Evolutionary conservation across 2,888 invertebrate species (phyloP).

Genomic region (Pecten maximus): DNA sequence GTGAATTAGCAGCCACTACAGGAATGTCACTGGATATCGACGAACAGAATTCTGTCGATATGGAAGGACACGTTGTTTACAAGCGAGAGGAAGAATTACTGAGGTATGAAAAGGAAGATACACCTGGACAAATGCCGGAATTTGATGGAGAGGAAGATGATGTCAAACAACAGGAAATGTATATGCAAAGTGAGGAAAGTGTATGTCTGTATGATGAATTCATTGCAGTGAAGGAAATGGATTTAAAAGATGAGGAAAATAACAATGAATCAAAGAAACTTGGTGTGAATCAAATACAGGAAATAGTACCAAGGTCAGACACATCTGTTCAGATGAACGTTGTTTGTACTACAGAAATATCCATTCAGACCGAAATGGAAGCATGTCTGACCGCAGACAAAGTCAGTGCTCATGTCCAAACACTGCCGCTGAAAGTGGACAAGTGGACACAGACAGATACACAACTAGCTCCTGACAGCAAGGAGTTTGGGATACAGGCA

Average conservation of each 20-base stretch:
- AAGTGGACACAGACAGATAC: slow-evolving; percentile 22
- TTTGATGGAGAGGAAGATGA: background rate
- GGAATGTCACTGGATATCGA: background rate
- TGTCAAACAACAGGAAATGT: slow-evolving; percentile 29
- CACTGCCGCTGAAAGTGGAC: background rate
- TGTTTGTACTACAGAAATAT: background rate
- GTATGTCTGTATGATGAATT: background rate
- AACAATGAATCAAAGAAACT: background rate
- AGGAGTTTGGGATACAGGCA: background rate
- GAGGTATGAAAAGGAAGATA: background rate
- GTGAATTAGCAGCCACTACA: background rate
- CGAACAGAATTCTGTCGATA: background rate
- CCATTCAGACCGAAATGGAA: background rate
- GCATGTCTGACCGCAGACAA: background rate
- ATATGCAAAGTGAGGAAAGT: background rate
- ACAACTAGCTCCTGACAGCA: background rate
- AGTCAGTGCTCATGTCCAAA: background rate
- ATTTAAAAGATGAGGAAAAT: background rate
- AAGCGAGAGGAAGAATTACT: background rate
- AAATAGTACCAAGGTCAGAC: background rate
- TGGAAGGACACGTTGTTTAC: background rate
- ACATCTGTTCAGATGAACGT: background rate
- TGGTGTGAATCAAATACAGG: background rate
- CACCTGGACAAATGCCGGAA: background rate
- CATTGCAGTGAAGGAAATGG: background rate